Conservation (phyloP, 1,140 invertebrate genomes). For the Drosophila repleta region DNA sequence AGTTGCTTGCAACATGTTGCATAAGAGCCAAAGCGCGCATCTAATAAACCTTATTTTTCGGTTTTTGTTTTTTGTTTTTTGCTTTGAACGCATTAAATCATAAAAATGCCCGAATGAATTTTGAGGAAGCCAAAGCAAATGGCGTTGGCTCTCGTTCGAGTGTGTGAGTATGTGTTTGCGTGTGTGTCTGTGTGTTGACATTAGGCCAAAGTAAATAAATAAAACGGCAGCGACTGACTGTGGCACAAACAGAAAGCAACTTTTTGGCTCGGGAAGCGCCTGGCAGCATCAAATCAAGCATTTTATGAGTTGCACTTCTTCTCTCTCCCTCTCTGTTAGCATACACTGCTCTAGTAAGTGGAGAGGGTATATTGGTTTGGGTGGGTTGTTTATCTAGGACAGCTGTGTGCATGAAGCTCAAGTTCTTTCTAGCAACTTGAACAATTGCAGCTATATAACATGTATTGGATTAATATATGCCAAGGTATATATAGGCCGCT, state of each 20-base stretch:
- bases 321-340: not conserved
- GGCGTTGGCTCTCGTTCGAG: constrained; percentile 31
- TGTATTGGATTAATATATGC: too few species aligned
- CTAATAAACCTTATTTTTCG: constrained; percentile 41
- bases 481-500: too few species aligned
- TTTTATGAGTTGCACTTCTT: constrained; percentile 69
- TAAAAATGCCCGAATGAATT: constrained; percentile 63
- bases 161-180: too few species aligned
- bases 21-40: constrained; percentile 52
- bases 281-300: constrained; percentile 48
- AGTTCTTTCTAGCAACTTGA: too few species aligned
- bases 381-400: too few species aligned
- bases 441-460: too few species aligned
- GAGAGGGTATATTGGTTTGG: too few species aligned
- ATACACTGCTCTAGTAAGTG: too few species aligned
- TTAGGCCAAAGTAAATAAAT: constrained; percentile 64
- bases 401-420: too few species aligned
- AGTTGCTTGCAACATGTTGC: constrained; percentile 41
- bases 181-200: constrained; percentile 47
- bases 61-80: not conserved
- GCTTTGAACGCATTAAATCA: constrained; percentile 64
- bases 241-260: constrained; percentile 4
- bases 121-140: constrained; percentile 49
- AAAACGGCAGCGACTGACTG: constrained; percentile 27
- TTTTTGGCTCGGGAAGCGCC: constrained; percentile 40